Base-by-base conservation (phyloP, 2,888 invertebrate species). In the Autographa gamma region DNA sequence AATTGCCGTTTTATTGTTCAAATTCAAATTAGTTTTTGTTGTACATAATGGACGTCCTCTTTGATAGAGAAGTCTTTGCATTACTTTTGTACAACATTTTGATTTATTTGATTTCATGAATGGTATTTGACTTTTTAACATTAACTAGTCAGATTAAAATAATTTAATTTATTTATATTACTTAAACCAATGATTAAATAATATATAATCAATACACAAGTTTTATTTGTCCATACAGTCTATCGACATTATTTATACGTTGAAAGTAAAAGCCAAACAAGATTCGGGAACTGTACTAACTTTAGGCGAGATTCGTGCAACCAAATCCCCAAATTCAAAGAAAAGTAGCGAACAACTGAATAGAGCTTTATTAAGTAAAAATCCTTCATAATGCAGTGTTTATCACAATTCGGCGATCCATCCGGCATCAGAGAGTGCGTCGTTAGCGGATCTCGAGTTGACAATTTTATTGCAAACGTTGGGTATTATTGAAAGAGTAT, bases 391-490 rank as follows among this genome's bases (percentile, higher is more conserved):
- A 77, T 65, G 48, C 70, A 60, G 63, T 77, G 70, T 83, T 83
- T 82, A 83, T 80, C 78, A 70, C 74, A 76, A 76, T 80, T 80
- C 76, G 76, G 80, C 75, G 74, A 81, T 85, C 86, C 79, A 48
- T 41, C 61, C 63, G 67, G 63, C 69, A 87, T 85, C 82, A 84
- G 80, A 89, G 91, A 93, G 88, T 90, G 93, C 92, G 91, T 93
- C 93, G 94, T 93, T 93, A 93, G 94, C 93, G 93, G 89, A 90
- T 91, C 89, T 89, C 86, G 79, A 82, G 89, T 91, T 88, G 91
- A 92, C 90, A 90, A 92, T 90, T 93, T 93, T 93, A 94, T 94
- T 93, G 92, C 93, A 84, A 89, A 86, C 89, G 87, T 85, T 79
- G 74, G 79, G 88, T 89, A 88, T 90, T 93, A 92, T 93, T 93